A percentile compares a stretch with the other conserved stretches of the same genome.
phyloP scores from a whole-genome alignment of 2,888 invertebrate genomes.

The Aleiodes leptofemur region DNA sequence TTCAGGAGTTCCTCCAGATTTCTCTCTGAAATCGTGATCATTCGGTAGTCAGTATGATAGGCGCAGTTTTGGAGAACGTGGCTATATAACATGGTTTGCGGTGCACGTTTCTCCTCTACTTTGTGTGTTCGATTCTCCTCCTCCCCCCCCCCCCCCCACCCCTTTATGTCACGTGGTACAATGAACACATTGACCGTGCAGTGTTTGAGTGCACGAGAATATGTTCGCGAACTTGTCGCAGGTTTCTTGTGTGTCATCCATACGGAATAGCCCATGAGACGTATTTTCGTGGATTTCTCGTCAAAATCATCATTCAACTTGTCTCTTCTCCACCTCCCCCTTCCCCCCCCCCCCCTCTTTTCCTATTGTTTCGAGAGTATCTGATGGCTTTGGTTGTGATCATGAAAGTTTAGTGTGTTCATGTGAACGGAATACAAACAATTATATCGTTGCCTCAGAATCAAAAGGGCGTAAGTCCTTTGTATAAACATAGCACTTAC shows the following conservation, averaged over 20 bases:
- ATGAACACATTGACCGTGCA: slow-evolving; percentile 13
- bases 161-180: slow-evolving; percentile 21
- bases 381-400: background rate
- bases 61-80: slow-evolving; percentile 61
- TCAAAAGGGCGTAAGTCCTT: too few relatives aligned
- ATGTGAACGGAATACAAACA: too few relatives aligned
- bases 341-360: slow-evolving; percentile 19
- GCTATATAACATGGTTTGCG: background rate
- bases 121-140: background rate
- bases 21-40: too few relatives aligned
- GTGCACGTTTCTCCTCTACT: background rate
- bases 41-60: slow-evolving; percentile 55
- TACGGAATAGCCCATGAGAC: slow-evolving; percentile 23
- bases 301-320: slow-evolving; percentile 21
- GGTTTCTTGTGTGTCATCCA: slow-evolving; percentile 25
- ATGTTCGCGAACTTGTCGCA: slow-evolving; percentile 14
- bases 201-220: background rate
- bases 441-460: too few relatives aligned
- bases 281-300: slow-evolving; percentile 14
- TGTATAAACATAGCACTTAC: too few relatives aligned
- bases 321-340: slow-evolving; percentile 10
- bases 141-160: too few relatives aligned
- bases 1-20: too few relatives aligned
- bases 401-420: background rate
- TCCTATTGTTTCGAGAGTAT: slow-evolving; percentile 33